These are phyloP conservation scores for Tarsius wallacei DNA, from an alignment of 2,797 vertebrate species.

Conservation along the genomic window DNA sequence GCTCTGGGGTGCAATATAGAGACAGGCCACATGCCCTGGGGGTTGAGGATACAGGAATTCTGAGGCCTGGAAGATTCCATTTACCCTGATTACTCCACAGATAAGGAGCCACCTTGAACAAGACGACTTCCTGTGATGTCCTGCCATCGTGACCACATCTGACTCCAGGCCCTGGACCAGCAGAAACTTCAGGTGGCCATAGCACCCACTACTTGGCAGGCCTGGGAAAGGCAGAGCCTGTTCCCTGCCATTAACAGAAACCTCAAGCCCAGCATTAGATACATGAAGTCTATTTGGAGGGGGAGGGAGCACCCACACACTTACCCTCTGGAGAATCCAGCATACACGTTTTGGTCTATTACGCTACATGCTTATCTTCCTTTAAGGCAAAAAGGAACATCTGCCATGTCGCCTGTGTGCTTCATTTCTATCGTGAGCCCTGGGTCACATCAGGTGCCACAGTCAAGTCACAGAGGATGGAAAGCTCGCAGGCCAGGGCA, in stretches of 20 bases:
- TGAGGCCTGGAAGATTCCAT: background rate
- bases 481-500: background rate
- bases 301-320: background rate
- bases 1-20: background rate
- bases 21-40: background rate
- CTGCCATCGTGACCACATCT: background rate
- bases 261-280: background rate
- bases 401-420: background rate
- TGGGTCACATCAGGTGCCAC: background rate
- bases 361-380: constrained; percentile 65
- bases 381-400: constrained; percentile 72
- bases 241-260: constrained; percentile 15
- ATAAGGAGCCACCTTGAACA: background rate
- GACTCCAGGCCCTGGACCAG: background rate
- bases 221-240: background rate
- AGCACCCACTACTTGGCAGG: background rate
- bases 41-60: background rate
- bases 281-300: constrained; percentile 11
- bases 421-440: constrained; percentile 62
- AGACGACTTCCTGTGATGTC: background rate
- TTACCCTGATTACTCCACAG: background rate
- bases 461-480: constrained; percentile 14
- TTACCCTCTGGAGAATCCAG: constrained; percentile 40
- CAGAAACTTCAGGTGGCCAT: background rate
- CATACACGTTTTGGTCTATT: constrained; percentile 5